Percentiles rank a stretch among this genome's conserved stretches.
phyloP scores from a whole-genome alignment of 2,113 vertebrate genomes.

The Xenopus tropicalis region UCB_Xtro_10.0 CM004444.2:95098501-95099000 shows the following conservation, averaged over 20 bases:
- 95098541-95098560: too few species aligned
- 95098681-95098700: slow-evolving; percentile 3
- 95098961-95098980: too few species aligned
- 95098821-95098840: background rate
- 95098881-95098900: too few species aligned
- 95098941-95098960: too few species aligned
- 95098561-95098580: too few species aligned
- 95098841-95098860: background rate
- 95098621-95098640: background rate
- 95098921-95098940: too few species aligned
- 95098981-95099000: too few species aligned
- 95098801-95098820: background rate
- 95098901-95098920: too few species aligned
- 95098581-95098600: too few species aligned
- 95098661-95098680: background rate
- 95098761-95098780: background rate
- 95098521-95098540: too few species aligned
- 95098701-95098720: background rate
- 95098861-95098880: background rate
- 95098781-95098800: background rate
- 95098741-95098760: slow-evolving; percentile 4
- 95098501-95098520: too few species aligned
- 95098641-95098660: background rate
- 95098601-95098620: too few species aligned
- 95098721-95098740: background rate